phyloP scores from a whole-genome alignment of 2,797 vertebrate genomes.

The Microctenopoma steveboyesi region DNA sequence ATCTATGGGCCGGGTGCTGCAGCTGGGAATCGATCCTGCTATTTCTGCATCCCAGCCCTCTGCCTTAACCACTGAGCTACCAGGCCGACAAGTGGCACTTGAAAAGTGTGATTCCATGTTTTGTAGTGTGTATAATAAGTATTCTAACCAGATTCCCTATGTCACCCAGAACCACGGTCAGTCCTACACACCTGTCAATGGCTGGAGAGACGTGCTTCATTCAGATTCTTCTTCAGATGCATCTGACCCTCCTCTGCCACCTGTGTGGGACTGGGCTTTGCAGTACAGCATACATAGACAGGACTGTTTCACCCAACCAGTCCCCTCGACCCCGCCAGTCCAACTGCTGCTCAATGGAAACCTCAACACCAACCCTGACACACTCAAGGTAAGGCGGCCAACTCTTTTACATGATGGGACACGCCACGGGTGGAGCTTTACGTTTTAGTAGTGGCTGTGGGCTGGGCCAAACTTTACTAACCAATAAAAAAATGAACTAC shows the following conservation, averaged over 20 bases:
- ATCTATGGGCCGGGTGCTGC: too few species aligned
- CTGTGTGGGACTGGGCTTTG: conserved; percentile 92
- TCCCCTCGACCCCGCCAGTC: conserved; percentile 52
- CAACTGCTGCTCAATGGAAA: conserved; percentile 81
- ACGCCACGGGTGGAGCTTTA: background rate
- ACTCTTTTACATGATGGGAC: background rate
- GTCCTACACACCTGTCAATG: conserved; percentile 83
- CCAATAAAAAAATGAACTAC: too few species aligned
- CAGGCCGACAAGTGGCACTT: background rate
- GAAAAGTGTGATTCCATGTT: background rate
- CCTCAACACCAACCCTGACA: conserved; percentile 80
- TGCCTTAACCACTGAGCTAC: too few species aligned
- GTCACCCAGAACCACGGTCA: conserved; percentile 77
- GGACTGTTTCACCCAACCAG: conserved; percentile 85
- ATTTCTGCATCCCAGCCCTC: too few species aligned
- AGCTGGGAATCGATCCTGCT: too few species aligned
- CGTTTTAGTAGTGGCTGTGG: background rate
- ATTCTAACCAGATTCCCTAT: background rate
- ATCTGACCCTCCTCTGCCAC: conserved; percentile 77
- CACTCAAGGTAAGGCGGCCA: conserved; percentile 68
- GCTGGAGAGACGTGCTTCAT: conserved; percentile 79
- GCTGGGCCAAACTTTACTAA: too few species aligned
- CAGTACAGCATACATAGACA: conserved; percentile 85
- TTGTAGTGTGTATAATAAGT: background rate
- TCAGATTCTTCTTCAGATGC: conserved; percentile 75